Evolutionary conservation across 37 sponge, comb jelly and placozoan species (phyloP).

Genomic region (Aplysina aerophoba): DNA sequence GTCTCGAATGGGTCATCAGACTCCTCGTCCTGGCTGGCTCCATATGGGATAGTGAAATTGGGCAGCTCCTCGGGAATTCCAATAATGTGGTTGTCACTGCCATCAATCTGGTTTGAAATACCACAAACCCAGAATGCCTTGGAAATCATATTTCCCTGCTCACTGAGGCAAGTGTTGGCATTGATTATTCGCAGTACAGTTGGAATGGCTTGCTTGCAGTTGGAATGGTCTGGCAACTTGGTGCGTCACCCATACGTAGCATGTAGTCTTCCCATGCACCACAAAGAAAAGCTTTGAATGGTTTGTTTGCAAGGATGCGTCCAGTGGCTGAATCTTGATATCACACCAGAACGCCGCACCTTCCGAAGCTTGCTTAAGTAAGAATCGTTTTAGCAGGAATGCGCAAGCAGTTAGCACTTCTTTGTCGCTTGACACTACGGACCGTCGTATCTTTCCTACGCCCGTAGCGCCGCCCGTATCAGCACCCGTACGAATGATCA

Average conservation of each 20-base stretch:
- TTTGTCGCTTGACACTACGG: too few relatives aligned
- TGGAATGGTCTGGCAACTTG: neutral
- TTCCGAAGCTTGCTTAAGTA: conserved; percentile 37
- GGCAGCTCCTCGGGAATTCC: neutral
- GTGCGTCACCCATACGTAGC: neutral
- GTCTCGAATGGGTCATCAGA: neutral
- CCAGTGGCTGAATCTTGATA: conserved; percentile 41
- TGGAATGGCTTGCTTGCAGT: neutral
- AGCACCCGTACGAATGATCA: too few relatives aligned
- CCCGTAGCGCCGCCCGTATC: too few relatives aligned
- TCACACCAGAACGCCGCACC: conserved; percentile 28
- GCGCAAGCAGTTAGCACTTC: too few relatives aligned
- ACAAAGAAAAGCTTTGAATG: conserved; percentile 15
- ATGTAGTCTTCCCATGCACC: conserved; percentile 17
- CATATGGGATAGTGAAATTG: neutral
- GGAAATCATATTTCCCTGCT: too few relatives aligned
- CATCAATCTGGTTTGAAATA: neutral
- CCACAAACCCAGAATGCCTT: conserved; percentile 8
- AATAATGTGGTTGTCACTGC: conserved; percentile 10
- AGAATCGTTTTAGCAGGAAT: too few relatives aligned
- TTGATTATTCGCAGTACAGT: too few relatives aligned
- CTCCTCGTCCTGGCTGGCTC: neutral
- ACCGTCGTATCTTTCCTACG: too few relatives aligned
- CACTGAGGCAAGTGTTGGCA: too few relatives aligned
- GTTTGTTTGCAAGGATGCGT: conserved; percentile 57